Conservation (phyloP, 2,888 invertebrate species). For the Electrophaes corylata region DNA sequence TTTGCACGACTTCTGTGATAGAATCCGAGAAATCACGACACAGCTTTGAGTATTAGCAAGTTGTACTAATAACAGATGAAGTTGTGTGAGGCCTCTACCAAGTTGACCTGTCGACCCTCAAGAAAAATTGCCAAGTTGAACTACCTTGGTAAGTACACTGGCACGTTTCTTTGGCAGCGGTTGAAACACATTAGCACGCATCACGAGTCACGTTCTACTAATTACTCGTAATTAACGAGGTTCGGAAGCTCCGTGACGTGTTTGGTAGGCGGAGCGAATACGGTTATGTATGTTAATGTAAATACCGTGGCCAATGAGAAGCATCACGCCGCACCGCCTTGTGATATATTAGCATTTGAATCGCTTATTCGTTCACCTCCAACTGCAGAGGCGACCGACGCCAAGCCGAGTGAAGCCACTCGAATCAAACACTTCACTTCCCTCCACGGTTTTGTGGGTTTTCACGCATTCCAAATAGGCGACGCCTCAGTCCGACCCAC, state of each 20-base stretch:
- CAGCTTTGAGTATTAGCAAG: neutral
- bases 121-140: constrained; percentile 8
- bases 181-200: constrained; percentile 52
- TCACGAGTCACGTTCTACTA: constrained; percentile 71
- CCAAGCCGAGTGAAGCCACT: constrained; percentile 47
- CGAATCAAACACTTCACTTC: constrained; percentile 38
- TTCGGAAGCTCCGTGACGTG: constrained; percentile 73
- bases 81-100: neutral
- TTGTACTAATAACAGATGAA: neutral
- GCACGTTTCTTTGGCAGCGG: constrained; percentile 40
- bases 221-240: constrained; percentile 77
- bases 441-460: constrained; percentile 59
- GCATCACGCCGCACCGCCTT: constrained; percentile 72
- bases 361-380: constrained; percentile 69
- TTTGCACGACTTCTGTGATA: no score
- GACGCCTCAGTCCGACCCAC: constrained; percentile 54
- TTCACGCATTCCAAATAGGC: constrained; percentile 66
- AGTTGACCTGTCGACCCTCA: constrained; percentile 22
- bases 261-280: constrained; percentile 70
- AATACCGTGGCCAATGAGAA: constrained; percentile 77
- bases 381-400: constrained; percentile 15
- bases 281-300: constrained; percentile 79
- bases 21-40: no score
- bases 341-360: constrained; percentile 84
- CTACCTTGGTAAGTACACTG: constrained; percentile 31